Percentiles rank a stretch among this genome's conserved stretches.
phyloP scores from a whole-genome alignment of 2,888 invertebrate genomes.

The Conus canariensis region DNA sequence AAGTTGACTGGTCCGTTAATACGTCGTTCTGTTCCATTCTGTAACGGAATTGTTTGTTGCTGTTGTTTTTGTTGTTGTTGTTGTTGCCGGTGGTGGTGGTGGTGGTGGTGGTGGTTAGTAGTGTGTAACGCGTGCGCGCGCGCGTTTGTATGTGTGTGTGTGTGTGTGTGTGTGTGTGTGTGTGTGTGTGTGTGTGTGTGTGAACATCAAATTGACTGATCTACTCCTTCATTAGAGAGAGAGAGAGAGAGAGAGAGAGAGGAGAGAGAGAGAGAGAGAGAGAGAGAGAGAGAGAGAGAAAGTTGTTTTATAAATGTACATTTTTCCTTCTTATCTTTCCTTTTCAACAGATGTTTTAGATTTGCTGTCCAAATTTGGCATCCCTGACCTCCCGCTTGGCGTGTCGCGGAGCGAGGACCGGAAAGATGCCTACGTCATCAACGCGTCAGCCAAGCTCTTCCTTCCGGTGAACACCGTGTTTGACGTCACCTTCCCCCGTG shows the following conservation, averaged over 20 bases:
- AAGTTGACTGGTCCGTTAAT: too few species aligned
- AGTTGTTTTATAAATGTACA: neutral
- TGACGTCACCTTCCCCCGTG: conserved; percentile 63
- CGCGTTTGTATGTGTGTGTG: too few species aligned
- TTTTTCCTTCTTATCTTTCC: neutral
- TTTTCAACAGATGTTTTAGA: conserved; percentile 58
- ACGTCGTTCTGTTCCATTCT: too few species aligned
- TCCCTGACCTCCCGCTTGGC: conserved; percentile 66
- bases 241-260: neutral
- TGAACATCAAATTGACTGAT: too few species aligned
- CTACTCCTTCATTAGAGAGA: too few species aligned
- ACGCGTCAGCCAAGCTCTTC: conserved; percentile 63
- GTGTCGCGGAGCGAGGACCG: conserved; percentile 58
- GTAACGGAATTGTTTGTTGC: too few species aligned
- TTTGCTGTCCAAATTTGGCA: conserved; percentile 61
- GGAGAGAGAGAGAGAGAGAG: neutral
- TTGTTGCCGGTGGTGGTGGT: too few species aligned
- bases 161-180: too few species aligned
- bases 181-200: too few species aligned
- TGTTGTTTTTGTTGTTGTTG: too few species aligned
- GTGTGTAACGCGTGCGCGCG: too few species aligned
- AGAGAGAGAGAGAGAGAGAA: neutral
- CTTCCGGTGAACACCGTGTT: conserved; percentile 63
- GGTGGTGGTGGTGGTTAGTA: too few species aligned
- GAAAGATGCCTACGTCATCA: conserved; percentile 62